Evolutionary conservation across 2,113 vertebrate genomes (phyloP).

Genomic region (Amazona vittata): DNA sequence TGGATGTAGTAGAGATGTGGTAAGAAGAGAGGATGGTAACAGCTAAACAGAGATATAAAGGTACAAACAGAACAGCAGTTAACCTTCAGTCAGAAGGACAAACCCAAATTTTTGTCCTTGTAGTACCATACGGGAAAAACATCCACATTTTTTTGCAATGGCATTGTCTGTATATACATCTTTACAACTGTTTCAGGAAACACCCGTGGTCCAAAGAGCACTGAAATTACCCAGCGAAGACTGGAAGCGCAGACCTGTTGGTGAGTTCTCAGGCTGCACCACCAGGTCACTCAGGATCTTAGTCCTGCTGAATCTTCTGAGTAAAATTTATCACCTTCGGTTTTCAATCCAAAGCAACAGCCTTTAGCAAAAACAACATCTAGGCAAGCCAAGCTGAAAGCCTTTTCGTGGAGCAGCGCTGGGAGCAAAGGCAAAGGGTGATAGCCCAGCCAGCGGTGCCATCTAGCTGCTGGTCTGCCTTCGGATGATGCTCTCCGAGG

Average conservation of each 20-base stretch:
- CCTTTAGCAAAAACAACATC: neutral
- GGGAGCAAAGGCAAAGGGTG: neutral
- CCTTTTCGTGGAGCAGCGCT: neutral
- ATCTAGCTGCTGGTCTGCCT: slow-evolving; percentile 50
- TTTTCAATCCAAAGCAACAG: neutral
- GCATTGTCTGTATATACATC: neutral
- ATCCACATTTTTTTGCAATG: fast-evolving
- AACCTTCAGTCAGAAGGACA: neutral
- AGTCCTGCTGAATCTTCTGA: neutral
- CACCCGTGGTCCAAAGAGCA: neutral
- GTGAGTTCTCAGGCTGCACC: neutral
- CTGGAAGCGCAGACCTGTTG: neutral
- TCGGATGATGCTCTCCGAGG: neutral
- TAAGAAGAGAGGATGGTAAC: neutral
- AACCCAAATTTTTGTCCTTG: neutral
- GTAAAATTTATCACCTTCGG: neutral
- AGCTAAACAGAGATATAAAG: neutral
- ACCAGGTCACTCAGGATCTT: neutral
- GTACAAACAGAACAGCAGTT: neutral
- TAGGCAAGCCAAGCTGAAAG: neutral
- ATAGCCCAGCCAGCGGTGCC: slow-evolving; percentile 22
- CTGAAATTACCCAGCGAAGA: neutral
- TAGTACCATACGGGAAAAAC: neutral
- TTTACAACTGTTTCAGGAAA: neutral
- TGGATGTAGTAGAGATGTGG: neutral